Evolutionary conservation across 2,888 invertebrate genomes (phyloP).

Genomic region (Neocrepidodera transversa): DNA sequence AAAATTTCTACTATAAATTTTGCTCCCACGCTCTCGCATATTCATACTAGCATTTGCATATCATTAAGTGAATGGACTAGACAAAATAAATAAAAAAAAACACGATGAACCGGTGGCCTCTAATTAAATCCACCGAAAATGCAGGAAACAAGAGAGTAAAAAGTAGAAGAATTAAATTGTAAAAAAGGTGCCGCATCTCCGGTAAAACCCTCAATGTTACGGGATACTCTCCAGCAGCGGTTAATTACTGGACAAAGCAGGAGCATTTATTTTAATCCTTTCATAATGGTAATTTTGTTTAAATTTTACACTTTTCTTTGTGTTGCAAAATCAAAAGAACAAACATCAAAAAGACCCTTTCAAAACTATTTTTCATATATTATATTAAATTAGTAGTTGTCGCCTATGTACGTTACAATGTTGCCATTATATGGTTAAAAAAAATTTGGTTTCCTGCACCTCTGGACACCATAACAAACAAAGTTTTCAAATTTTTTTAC

Average conservation of each 20-base stretch:
- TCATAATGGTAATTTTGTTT: too few relatives aligned
- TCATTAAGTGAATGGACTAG: constrained; percentile 39
- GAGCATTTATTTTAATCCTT: too few relatives aligned
- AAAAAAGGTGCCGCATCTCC: constrained; percentile 10
- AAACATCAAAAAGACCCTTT: too few relatives aligned
- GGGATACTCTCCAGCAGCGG: neutral
- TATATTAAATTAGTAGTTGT: too few relatives aligned
- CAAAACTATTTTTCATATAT: too few relatives aligned
- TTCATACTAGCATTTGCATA: constrained; percentile 34
- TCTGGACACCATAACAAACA: too few relatives aligned
- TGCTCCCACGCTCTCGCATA: constrained; percentile 28
- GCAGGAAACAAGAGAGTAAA: constrained; percentile 24
- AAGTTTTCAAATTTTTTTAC: too few relatives aligned
- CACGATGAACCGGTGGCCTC: constrained; percentile 33
- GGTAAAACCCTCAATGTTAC: neutral
- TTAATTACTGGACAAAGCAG: neutral
- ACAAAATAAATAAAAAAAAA: constrained; percentile 44
- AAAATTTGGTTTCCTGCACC: too few relatives aligned
- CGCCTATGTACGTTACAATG: too few relatives aligned
- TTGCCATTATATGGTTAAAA: too few relatives aligned
- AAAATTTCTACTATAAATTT: constrained; percentile 19
- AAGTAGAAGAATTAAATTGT: neutral
- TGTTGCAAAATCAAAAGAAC: too few relatives aligned
- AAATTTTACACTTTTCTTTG: too few relatives aligned
- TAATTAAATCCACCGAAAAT: constrained; percentile 44